These are phyloP conservation scores for Pristionchus maxplancki DNA, from an alignment of 2,888 invertebrate genomes.

Conservation along the genomic window DNA sequence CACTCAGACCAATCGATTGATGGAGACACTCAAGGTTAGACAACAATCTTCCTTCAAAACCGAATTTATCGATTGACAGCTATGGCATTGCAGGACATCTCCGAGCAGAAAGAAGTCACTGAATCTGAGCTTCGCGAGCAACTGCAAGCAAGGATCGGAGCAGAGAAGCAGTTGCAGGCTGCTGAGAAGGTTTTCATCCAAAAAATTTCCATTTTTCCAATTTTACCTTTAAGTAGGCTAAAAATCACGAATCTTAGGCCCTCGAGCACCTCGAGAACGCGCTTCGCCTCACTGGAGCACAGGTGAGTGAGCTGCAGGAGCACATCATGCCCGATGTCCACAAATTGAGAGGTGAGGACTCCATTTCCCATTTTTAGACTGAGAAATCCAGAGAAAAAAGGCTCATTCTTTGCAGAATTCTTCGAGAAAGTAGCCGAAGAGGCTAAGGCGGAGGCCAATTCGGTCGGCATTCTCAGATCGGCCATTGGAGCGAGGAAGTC, in stretches of 20 bases:
- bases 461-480: constrained; percentile 46
- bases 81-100: constrained; percentile 77
- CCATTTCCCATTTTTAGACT: not conserved
- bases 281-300: constrained; percentile 77
- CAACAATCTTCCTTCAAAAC: not conserved
- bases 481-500: constrained; percentile 51
- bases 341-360: constrained; percentile 78
- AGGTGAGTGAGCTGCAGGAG: constrained; percentile 77
- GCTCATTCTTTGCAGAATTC: constrained; percentile 77
- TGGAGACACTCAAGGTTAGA: constrained; percentile 78
- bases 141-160: constrained; percentile 79
- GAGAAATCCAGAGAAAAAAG: not conserved
- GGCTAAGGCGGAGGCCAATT: constrained; percentile 78
- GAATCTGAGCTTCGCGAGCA: constrained; percentile 79
- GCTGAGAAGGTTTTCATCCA: constrained; percentile 43
- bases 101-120: constrained; percentile 79
- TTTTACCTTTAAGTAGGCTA: no score
- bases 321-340: constrained; percentile 80
- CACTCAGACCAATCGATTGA: constrained; percentile 79
- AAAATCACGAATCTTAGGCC: constrained; percentile 65
- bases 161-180: constrained; percentile 76
- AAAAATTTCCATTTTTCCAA: not conserved
- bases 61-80: not conserved
- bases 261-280: constrained; percentile 78
- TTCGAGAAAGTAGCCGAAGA: constrained; percentile 80